Percentiles rank a stretch among this genome's conserved stretches.
Conservation (phyloP, 2,797 vertebrate species). For the Cuculus canorus region DNA sequence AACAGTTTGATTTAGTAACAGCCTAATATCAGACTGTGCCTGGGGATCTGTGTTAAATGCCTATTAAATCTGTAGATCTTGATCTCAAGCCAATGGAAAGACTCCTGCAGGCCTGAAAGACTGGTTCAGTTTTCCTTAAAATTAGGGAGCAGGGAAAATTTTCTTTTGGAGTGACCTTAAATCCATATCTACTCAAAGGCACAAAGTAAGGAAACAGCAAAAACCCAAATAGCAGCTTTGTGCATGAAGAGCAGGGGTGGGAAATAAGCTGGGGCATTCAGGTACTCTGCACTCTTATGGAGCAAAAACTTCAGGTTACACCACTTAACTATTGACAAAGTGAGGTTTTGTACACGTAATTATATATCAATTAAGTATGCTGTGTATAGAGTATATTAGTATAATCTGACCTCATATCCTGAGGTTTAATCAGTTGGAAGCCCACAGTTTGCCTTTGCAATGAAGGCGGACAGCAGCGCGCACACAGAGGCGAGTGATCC, state of each 20-base stretch:
- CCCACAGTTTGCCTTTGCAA: neutral
- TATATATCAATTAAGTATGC: neutral
- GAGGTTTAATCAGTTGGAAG: neutral
- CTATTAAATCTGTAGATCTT: conserved; percentile 33
- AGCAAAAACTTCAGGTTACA: neutral
- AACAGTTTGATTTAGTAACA: conserved; percentile 35
- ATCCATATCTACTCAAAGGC: neutral
- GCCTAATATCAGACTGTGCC: conserved; percentile 4
- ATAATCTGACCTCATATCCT: neutral
- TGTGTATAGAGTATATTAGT: neutral
- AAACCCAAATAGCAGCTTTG: neutral
- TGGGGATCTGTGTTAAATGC: neutral
- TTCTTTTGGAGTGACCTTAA: neutral
- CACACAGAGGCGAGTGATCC: rapidly evolving
- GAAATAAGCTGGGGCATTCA: neutral
- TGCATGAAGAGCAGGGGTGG: neutral
- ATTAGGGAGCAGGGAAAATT: neutral
- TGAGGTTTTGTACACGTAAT: neutral
- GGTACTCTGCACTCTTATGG: rapidly evolving
- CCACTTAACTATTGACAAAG: neutral
- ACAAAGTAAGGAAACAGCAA: neutral
- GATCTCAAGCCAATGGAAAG: conserved; percentile 30
- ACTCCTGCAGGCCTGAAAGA: neutral
- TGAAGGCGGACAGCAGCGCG: neutral
- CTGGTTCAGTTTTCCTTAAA: neutral